Conservation (phyloP, 2,113 vertebrate genomes). For the Strix uralensis region DNA sequence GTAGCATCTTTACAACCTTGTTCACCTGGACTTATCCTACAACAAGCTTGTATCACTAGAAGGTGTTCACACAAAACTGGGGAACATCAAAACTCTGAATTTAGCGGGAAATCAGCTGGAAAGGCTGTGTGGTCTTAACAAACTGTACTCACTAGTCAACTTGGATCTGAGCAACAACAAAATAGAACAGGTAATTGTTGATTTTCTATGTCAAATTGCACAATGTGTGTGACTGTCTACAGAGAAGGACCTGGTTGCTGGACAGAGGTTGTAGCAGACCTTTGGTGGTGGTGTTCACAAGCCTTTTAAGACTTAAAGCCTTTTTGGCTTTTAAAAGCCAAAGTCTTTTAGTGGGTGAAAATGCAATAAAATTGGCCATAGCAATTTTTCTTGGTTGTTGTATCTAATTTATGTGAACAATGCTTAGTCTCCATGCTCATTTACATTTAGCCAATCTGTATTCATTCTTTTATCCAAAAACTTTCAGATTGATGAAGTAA, state of each 20-base stretch:
- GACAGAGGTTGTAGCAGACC: neutral
- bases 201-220: neutral
- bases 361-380: neutral
- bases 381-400: fast-evolving
- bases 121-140: constrained; percentile 87
- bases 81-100: constrained; percentile 94
- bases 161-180: constrained; percentile 91
- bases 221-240: neutral
- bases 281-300: neutral
- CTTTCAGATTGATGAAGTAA: constrained; percentile 89
- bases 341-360: neutral
- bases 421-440: neutral
- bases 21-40: constrained; percentile 94
- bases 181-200: constrained; percentile 82
- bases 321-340: no score
- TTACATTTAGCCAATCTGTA: neutral
- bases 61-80: constrained; percentile 90
- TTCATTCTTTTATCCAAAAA: neutral
- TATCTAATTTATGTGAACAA: neutral
- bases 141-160: constrained; percentile 94
- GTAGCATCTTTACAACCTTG: constrained; percentile 93
- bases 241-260: neutral
- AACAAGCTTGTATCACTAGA: constrained; percentile 86
- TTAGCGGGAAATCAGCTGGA: constrained; percentile 93
- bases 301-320: no score